Evolutionary conservation across 1,140 invertebrate genomes (phyloP).

Genomic region (Drosophila kikkawai): DNA sequence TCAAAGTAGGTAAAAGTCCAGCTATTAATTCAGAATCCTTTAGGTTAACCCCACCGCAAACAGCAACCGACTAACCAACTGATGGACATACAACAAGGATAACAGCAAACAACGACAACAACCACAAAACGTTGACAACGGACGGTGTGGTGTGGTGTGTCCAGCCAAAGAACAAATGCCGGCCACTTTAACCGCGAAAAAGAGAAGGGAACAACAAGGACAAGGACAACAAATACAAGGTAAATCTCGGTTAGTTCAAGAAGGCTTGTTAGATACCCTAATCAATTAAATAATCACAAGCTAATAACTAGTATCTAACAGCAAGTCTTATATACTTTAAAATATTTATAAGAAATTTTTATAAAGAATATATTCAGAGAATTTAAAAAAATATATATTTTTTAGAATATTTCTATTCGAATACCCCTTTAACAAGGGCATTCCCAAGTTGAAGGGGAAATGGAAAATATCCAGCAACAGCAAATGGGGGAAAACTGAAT

Average conservation of each 20-base stretch:
- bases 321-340: neutral
- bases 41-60: conserved; percentile 58
- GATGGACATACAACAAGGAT: conserved; percentile 47
- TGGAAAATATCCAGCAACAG: conserved; percentile 39
- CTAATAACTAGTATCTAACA: neutral
- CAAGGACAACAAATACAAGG: conserved; percentile 19
- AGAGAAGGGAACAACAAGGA: neutral
- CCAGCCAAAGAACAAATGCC: conserved; percentile 65
- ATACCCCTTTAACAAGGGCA: neutral
- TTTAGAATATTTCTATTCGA: too few species aligned
- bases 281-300: too few species aligned
- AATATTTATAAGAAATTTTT: too few species aligned
- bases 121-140: conserved; percentile 49
- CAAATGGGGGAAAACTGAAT: conserved; percentile 8
- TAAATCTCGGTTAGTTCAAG: neutral
- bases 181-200: conserved; percentile 76
- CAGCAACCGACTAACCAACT: conserved; percentile 58
- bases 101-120: conserved; percentile 42
- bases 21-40: conserved; percentile 46
- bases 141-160: conserved; percentile 38
- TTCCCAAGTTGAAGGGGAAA: conserved; percentile 22
- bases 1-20: conserved; percentile 3
- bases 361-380: neutral
- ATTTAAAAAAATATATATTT: too few species aligned
- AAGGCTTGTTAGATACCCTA: conserved; percentile 23